These are phyloP conservation scores for Microplitis demolitor DNA, from an alignment of 1,140 invertebrate species.

Conservation along the genomic window DNA sequence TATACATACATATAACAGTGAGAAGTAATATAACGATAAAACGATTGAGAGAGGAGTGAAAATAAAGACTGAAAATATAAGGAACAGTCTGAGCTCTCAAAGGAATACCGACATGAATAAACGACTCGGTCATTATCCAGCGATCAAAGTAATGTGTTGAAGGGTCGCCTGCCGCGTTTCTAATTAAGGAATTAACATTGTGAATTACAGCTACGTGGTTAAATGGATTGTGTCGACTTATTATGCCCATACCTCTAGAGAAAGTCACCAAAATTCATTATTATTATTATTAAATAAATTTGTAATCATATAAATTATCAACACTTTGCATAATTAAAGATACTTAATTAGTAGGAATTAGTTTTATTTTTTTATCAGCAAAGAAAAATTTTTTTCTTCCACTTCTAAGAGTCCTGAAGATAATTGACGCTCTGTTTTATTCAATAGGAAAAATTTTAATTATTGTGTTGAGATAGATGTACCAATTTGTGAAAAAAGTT, in stretches of 20 bases:
- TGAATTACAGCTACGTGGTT: slow-evolving; percentile 19
- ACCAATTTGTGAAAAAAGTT: no score
- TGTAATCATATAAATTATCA: background rate
- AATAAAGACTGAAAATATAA: background rate
- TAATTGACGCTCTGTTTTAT: no score
- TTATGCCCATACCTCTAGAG: background rate
- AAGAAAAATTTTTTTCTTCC: no score
- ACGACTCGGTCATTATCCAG: slow-evolving; percentile 20
- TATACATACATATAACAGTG: background rate
- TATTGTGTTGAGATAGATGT: no score
- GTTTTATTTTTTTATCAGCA: no score
- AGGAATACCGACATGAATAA: slow-evolving; percentile 21
- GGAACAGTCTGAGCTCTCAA: background rate
- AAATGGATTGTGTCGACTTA: slow-evolving; percentile 16
- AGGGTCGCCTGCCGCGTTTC: slow-evolving; percentile 22
- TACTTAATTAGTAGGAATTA: no score
- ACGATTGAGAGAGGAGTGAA: slow-evolving; percentile 20
- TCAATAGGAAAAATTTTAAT: no score
- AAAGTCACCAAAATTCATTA: slow-evolving; percentile 4
- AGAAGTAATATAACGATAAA: slow-evolving; percentile 4
- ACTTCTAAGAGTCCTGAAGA: no score
- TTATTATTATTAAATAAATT: background rate
- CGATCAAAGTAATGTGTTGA: slow-evolving; percentile 24
- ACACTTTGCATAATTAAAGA: no score
- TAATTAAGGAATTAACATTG: slow-evolving; percentile 23